A percentile compares a stretch with the other conserved stretches of the same genome.
These are phyloP conservation scores for Ophion ventricosus DNA, from an alignment of 2,888 invertebrate species.

Conservation along the genomic window DNA sequence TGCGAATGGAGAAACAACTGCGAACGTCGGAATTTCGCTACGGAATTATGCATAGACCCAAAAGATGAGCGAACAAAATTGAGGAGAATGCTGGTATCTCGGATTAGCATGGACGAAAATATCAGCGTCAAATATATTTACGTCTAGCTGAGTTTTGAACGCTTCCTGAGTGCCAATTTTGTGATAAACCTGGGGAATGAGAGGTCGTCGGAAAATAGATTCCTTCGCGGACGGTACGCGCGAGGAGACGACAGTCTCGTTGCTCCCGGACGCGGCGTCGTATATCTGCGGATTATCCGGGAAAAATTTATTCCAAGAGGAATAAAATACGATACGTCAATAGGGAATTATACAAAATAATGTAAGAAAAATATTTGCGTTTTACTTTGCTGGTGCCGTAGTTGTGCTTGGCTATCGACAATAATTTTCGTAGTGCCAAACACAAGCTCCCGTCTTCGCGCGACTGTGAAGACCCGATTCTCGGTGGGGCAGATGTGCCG, in stretches of 20 bases:
- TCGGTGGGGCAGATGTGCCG: conserved; percentile 59
- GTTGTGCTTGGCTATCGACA: conserved; percentile 83
- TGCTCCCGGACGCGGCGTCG: conserved; percentile 80
- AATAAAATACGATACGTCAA: conserved; percentile 17
- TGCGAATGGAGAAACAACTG: too few relatives aligned
- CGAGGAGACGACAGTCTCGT: conserved; percentile 81
- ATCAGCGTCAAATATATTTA: conserved; percentile 72
- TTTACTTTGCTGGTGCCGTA: conserved; percentile 82
- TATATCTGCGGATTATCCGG: conserved; percentile 71
- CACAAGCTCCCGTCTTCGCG: conserved; percentile 75
- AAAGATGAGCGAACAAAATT: neutral
- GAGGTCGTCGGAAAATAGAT: conserved; percentile 80
- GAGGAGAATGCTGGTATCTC: neutral
- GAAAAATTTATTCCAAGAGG: neutral
- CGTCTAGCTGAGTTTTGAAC: conserved; percentile 84
- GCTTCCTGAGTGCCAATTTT: conserved; percentile 81
- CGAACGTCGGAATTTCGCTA: too few relatives aligned
- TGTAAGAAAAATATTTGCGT: conserved; percentile 11
- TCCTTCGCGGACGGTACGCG: conserved; percentile 80
- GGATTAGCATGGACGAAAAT: neutral
- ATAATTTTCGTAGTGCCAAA: conserved; percentile 81
- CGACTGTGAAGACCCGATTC: conserved; percentile 31
- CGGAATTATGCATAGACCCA: too few relatives aligned
- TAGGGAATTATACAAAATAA: neutral
- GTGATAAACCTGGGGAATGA: conserved; percentile 80